Evolutionary conservation across 2,113 vertebrate genomes (phyloP).

Genomic region (mouse (Mus musculus)): DNA sequence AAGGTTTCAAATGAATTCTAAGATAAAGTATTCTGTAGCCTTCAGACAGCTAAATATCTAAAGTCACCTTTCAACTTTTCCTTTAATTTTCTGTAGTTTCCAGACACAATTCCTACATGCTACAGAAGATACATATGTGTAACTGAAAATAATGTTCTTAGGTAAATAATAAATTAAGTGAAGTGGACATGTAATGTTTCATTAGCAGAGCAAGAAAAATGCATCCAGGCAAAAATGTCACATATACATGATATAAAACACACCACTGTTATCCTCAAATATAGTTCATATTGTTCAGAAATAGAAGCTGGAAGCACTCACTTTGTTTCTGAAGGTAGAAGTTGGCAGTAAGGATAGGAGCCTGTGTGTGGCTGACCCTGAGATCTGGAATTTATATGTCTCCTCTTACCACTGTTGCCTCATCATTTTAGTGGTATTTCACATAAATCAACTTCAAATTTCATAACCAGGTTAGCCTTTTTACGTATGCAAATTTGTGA

Average conservation of each 20-base stretch:
- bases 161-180: background rate
- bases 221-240: background rate
- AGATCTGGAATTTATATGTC: background rate
- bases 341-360: background rate
- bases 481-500: background rate
- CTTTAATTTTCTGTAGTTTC: too few relatives aligned
- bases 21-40: background rate
- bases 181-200: background rate
- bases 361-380: fast-evolving
- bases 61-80: background rate
- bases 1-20: too few relatives aligned
- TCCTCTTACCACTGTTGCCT: background rate
- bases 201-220: background rate
- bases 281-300: background rate
- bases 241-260: background rate
- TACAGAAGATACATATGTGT: background rate
- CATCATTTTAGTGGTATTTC: background rate
- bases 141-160: background rate
- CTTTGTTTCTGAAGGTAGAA: background rate
- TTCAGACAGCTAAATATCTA: background rate
- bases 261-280: background rate
- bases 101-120: fast-evolving
- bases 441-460: constrained; percentile 37
- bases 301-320: background rate
- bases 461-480: background rate